These are phyloP conservation scores for Poeciliopsis occidentalis DNA, from an alignment of 2,113 vertebrate species.

Conservation along the genomic window DNA sequence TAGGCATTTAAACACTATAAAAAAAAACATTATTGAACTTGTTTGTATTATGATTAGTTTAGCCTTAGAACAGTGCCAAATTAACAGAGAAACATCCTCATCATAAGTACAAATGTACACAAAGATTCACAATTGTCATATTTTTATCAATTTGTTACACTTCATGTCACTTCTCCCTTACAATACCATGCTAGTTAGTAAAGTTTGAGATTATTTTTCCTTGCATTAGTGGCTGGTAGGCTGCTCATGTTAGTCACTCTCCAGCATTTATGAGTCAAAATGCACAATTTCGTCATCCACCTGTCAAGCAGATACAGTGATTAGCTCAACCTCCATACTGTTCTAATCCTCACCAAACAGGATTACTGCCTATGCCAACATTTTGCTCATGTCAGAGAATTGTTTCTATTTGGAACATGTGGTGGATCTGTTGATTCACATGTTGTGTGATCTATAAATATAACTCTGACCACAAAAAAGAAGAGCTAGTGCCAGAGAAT, in stretches of 20 bases:
- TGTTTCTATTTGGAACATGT: conserved; percentile 46
- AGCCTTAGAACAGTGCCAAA: neutral
- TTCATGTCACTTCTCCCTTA: conserved; percentile 22
- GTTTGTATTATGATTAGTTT: neutral
- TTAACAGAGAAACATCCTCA: neutral
- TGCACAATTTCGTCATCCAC: conserved; percentile 47
- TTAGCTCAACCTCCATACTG: conserved; percentile 54
- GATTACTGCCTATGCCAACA: conserved; percentile 48
- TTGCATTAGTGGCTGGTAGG: conserved; percentile 30
- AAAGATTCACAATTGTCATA: neutral
- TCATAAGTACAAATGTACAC: neutral
- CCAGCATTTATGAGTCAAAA: conserved; percentile 44
- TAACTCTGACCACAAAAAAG: conserved; percentile 5
- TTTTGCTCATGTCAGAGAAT: conserved; percentile 46
- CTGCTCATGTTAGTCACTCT: conserved; percentile 34
- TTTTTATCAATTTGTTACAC: neutral
- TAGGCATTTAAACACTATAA: too few relatives aligned
- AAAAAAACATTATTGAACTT: neutral
- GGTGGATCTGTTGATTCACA: conserved; percentile 53
- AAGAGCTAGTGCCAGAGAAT: neutral
- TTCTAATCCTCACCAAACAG: conserved; percentile 49
- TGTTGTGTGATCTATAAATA: conserved; percentile 43
- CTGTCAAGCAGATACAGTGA: conserved; percentile 61
- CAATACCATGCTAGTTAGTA: conserved; percentile 16
- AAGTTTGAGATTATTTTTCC: conserved; percentile 28